Conservation (phyloP, 2,888 invertebrate genomes). For the Catocala sponsa region DNA sequence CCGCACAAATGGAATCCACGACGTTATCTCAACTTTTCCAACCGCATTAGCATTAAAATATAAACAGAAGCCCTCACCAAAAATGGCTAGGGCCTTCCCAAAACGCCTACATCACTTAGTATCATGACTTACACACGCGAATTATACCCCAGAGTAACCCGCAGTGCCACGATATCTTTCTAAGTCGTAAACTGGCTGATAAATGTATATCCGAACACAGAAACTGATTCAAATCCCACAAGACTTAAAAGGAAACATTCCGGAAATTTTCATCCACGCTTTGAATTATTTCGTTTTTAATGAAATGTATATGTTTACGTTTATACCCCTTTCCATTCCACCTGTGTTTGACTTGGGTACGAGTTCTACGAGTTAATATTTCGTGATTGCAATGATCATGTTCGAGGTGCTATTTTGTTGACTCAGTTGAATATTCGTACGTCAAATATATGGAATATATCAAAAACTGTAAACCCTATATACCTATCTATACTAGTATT, state of each 20-base stretch:
- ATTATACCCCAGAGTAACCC: constrained; percentile 43
- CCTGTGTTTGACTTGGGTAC: constrained; percentile 32
- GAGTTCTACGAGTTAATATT: constrained; percentile 33
- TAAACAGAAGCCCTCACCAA: background rate
- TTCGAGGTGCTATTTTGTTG: background rate
- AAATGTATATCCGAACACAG: constrained; percentile 47
- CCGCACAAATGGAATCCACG: too few relatives aligned
- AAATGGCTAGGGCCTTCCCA: constrained; percentile 8
- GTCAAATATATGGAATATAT: too few relatives aligned
- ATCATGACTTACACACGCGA: constrained; percentile 48
- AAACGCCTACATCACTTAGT: constrained; percentile 51
- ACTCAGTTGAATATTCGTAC: too few relatives aligned
- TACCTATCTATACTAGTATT: too few relatives aligned
- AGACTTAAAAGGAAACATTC: constrained; percentile 21
- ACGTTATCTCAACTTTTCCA: too few relatives aligned
- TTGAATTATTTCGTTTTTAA: constrained; percentile 43
- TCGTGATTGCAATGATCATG: constrained; percentile 33
- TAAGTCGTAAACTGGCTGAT: constrained; percentile 52
- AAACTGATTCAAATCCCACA: constrained; percentile 46
- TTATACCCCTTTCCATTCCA: constrained; percentile 39
- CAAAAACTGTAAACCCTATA: too few relatives aligned
- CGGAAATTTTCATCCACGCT: constrained; percentile 32
- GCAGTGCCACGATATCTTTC: constrained; percentile 45
- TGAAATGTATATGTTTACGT: constrained; percentile 34
- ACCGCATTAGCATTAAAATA: constrained; percentile 2